Base-by-base conservation (phyloP, 2,888 invertebrate species). In the Antitype chi region DNA sequence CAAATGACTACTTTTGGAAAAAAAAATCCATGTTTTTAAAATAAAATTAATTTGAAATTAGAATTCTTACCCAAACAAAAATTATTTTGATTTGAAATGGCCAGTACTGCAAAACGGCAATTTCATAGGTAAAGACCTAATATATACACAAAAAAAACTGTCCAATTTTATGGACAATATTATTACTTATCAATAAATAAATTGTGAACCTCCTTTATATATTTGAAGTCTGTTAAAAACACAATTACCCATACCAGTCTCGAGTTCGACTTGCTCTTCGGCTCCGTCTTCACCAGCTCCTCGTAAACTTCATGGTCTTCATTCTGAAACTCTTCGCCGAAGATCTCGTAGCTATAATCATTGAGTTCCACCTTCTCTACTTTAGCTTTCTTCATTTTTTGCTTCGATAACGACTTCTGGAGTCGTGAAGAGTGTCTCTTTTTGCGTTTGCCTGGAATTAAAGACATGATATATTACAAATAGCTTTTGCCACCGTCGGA, bases 291-390 rank as follows among this genome's bases (percentile, higher is more conserved):
- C 2, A 66, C 64, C 3, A 75, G 2, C 1, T 43, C 76, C n/a
- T 49, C 62, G 1, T 80, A 85, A 7, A 84, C 81, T 7, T 85
- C 87, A 17, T 88, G 81, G 5, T 88, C 85, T 20, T 92, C 88
- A 53, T 91, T 89, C 15, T 91, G 90, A 66, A 89, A 91, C 64
- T 90, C 90, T 25, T 93, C 91, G 1, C 85, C 81, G 28, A 80
- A 89, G 13, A 86, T 77, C 67, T 90, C 87, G 49, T 89, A 88
- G n/a, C 83, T 85, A 25, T 85, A 90, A n/a, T 90, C 86, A 23
- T 87, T 82, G 17, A 87, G 55, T 11, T 88, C 82, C 72, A 84
- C 84, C 57, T 76, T 83, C 70, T 85, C 84, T 60, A 64, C 81
- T 49, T 68, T 87, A 8, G 75, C 70, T 81, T 11, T 75, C 68